A percentile compares a stretch with the other conserved stretches of the same genome.
These are phyloP conservation scores for Acanthurus leucopareius DNA, from an alignment of 2,797 vertebrate species.

Conservation along the genomic window DNA sequence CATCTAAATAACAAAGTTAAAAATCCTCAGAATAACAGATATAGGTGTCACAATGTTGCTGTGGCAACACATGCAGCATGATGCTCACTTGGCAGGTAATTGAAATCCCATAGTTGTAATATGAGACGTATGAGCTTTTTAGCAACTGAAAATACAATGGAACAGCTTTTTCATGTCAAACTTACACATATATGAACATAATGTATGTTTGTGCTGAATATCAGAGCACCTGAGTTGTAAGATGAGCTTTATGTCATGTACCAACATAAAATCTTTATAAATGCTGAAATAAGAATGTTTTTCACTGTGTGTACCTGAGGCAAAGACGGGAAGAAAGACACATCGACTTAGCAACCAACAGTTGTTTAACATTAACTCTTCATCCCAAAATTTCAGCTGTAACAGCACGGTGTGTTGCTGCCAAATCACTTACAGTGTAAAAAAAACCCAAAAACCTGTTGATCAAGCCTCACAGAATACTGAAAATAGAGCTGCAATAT, in stretches of 20 bases:
- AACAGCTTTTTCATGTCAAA: not conserved
- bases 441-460: constrained; percentile 12
- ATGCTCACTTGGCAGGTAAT: not conserved
- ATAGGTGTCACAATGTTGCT: not conserved
- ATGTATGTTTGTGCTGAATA: not conserved
- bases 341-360: not conserved
- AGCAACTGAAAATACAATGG: not conserved
- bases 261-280: not conserved
- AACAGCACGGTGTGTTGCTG: not conserved
- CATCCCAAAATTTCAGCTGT: not conserved
- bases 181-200: too few species aligned
- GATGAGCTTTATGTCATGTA: not conserved
- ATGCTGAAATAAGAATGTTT: not conserved
- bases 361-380: not conserved
- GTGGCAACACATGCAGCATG: not conserved
- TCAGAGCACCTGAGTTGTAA: not conserved
- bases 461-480: constrained; percentile 1
- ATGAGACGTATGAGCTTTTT: not conserved
- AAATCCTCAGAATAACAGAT: not conserved
- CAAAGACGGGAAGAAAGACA: not conserved
- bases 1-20: too few species aligned
- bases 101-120: not conserved
- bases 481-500: not conserved
- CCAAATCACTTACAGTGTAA: not conserved
- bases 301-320: not conserved